These are phyloP conservation scores for Falco peregrinus DNA, from an alignment of 2,797 vertebrate species.

Conservation along the genomic window DNA sequence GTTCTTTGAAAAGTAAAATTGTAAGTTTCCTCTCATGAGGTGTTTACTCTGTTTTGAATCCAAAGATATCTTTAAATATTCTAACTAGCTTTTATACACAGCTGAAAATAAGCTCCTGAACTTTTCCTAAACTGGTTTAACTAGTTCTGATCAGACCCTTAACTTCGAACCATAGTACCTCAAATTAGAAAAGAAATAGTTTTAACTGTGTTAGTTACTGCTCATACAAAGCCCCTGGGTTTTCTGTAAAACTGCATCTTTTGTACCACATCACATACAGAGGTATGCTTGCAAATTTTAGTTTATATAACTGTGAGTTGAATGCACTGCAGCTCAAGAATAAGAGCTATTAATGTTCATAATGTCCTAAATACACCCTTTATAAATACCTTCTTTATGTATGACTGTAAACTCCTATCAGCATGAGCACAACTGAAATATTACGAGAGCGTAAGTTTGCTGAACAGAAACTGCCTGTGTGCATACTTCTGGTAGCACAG, in stretches of 20 bases:
- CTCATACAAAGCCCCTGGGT: background rate
- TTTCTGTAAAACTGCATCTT: background rate
- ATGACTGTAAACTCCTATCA: background rate
- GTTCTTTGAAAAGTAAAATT: background rate
- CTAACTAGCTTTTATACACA: background rate
- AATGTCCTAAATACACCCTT: background rate
- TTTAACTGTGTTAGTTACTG: background rate
- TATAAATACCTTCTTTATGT: background rate
- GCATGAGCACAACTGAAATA: background rate
- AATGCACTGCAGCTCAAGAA: background rate
- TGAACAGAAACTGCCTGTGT: background rate
- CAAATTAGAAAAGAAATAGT: background rate
- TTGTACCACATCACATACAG: fast-evolving
- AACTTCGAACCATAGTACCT: background rate
- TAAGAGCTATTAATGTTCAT: background rate
- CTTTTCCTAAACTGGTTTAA: conserved; percentile 2
- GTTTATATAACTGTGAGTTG: background rate
- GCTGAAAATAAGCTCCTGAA: background rate
- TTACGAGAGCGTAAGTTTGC: background rate
- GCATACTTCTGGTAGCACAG: background rate
- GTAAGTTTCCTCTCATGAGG: background rate
- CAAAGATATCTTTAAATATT: background rate
- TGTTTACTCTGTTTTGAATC: background rate
- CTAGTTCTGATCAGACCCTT: background rate
- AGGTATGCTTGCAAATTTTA: background rate